Base-by-base conservation (phyloP, 2,888 invertebrate species). In the Amiota mariae region DNA sequence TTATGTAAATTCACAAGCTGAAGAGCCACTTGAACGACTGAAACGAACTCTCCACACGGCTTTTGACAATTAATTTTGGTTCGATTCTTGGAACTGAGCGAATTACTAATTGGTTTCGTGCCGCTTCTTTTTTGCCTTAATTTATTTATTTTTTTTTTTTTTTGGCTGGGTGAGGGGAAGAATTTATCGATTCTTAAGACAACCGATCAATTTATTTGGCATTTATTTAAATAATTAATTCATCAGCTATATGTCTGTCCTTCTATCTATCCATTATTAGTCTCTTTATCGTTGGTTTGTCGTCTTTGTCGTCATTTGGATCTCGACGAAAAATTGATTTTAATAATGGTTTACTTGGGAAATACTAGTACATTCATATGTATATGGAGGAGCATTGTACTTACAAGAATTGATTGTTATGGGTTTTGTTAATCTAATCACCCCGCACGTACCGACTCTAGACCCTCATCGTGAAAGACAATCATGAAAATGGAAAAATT, bases 81-180 rank as follows among this genome's bases (percentile, higher is more conserved):
- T 84, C 85, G 82, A 83, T 87, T 87, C 87, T 82, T 75, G 81
- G 87, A 87, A 87, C 79, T 82, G 85, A 85, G 87, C 81, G 85
- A 87, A 81, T 86, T 84, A 79, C 84, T 86, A 87, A 86, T 86
- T 87, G 86, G 67, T 75, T 74, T 66, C 64, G 48, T 70, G 64
- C 54, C 67, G 51, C 67, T n/a, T 54, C 8, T 24, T 13, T 20
- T 18, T 51, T 54, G 49, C 13, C 49, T 2, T 24, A 36, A 12
- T 57, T 70, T 12, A 24, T 24, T 36, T 11, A 24, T 20, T 68
- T 54, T 46, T 70, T 70, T 36, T 24, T 70, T 70, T 70, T 47
- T 24, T 47, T 70, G 20, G 12, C 11, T 56, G 12, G 54, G n/a
- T 10, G 13, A 54, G 54, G 11, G 54, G 6, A 15, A 10, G 13